Conservation (phyloP, 2,113 vertebrate species). For the Rhizomys pruinosus region DNA sequence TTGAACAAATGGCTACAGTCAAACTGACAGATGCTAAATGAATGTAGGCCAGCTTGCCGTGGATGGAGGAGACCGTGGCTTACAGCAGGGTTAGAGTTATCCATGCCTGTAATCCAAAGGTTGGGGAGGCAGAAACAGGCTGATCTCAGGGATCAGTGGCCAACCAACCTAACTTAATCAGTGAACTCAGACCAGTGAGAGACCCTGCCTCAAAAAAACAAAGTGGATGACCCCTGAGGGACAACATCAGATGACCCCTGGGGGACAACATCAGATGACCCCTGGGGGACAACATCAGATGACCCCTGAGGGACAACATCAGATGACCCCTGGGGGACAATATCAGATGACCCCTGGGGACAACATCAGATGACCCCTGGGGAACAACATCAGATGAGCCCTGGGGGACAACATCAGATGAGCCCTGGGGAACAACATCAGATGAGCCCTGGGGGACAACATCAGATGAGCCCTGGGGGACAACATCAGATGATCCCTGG, state of each 20-base stretch:
- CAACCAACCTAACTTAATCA: too few species aligned
- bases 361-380: neutral
- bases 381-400: neutral
- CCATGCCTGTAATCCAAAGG: neutral
- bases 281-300: neutral
- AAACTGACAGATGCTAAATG: neutral
- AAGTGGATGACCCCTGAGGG: neutral
- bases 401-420: too few species aligned
- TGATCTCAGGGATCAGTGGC: too few species aligned
- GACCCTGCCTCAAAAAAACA: neutral
- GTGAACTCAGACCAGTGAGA: neutral
- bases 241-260: neutral
- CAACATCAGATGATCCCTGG: neutral
- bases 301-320: neutral
- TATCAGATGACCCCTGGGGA: neutral
- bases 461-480: neutral
- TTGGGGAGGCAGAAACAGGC: neutral
- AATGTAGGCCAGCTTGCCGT: rapidly evolving
- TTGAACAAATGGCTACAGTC: neutral
- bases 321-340: neutral
- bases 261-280: too few species aligned
- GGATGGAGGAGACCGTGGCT: neutral
- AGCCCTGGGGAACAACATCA: too few species aligned
- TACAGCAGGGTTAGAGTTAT: neutral
- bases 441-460: neutral